Evolutionary conservation across 2,888 invertebrate species (phyloP).

Genomic region (Acronicta aceris): DNA sequence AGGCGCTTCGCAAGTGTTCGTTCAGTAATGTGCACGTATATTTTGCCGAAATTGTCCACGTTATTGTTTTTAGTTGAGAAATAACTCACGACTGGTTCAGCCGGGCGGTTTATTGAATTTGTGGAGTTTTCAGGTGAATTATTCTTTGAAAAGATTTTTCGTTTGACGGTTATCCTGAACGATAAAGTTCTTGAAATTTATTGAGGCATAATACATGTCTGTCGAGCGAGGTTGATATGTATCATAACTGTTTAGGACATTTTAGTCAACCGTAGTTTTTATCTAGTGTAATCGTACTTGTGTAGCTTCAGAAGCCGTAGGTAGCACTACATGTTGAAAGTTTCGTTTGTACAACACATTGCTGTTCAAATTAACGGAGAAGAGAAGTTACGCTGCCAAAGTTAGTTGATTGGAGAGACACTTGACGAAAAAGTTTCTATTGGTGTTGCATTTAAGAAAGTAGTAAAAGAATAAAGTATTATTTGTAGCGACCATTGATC

Average conservation of each 20-base stretch:
- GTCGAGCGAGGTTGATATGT: not conserved
- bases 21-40: slow-evolving; percentile 33
- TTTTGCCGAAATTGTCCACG: slow-evolving; percentile 39
- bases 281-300: not conserved
- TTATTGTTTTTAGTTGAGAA: slow-evolving; percentile 47
- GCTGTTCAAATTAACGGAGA: slow-evolving; percentile 46
- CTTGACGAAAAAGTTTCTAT: slow-evolving; percentile 64
- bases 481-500: slow-evolving; percentile 55
- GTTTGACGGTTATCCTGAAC: slow-evolving; percentile 31
- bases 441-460: slow-evolving; percentile 60
- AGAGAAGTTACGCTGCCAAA: slow-evolving; percentile 49
- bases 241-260: not conserved
- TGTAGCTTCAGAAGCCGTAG: slow-evolving; percentile 5
- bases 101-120: slow-evolving; percentile 37
- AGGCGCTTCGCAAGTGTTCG: slow-evolving; percentile 13
- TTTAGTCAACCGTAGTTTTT: slow-evolving; percentile 4
- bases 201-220: slow-evolving; percentile 29
- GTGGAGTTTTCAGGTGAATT: slow-evolving; percentile 32
- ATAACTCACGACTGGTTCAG: slow-evolving; percentile 27
- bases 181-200: slow-evolving; percentile 36
- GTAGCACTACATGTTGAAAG: slow-evolving; percentile 2
- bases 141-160: slow-evolving; percentile 27
- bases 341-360: slow-evolving; percentile 20
- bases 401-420: slow-evolving; percentile 64
- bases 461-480: slow-evolving; percentile 50